phyloP scores from a whole-genome alignment of 2,888 invertebrate genomes.

The Exephanes ischioxanthus region DNA sequence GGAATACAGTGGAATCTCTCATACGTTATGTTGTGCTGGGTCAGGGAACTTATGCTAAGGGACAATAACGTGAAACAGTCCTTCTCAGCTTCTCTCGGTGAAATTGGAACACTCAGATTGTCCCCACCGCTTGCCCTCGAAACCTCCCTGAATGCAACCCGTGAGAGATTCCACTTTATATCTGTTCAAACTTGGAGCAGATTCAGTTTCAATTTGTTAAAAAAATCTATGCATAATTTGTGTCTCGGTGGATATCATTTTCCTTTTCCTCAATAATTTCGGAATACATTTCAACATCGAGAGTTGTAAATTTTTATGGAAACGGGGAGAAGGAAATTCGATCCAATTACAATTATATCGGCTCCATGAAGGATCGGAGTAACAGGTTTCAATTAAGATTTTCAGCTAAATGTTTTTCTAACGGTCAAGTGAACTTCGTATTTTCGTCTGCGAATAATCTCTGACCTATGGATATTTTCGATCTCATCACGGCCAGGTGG shows the following conservation, averaged over 20 bases:
- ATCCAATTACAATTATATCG: slow-evolving; percentile 10
- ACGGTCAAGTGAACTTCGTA: slow-evolving; percentile 27
- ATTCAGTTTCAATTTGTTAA: not conserved
- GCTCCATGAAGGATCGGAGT: slow-evolving; percentile 25
- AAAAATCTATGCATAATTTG: slow-evolving; percentile 5
- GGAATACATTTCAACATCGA: not conserved
- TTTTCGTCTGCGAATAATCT: slow-evolving; percentile 49
- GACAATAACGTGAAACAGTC: not conserved
- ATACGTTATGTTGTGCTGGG: not conserved
- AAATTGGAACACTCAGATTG: not conserved
- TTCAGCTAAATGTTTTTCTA: slow-evolving; percentile 4
- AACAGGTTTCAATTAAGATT: slow-evolving; percentile 56
- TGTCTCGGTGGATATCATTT: not conserved
- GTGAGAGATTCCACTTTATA: not conserved
- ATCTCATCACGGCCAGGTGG: slow-evolving; percentile 53
- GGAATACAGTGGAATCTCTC: not conserved
- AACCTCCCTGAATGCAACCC: not conserved
- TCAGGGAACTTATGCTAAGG: not conserved
- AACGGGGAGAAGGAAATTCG: not conserved
- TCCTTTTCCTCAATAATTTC: not conserved
- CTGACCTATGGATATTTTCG: slow-evolving; percentile 63
- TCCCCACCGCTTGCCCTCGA: not conserved
- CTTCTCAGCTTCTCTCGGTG: not conserved
- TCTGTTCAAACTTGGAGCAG: not conserved
- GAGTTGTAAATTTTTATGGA: not conserved